phyloP scores from a whole-genome alignment of 2,113 vertebrate genomes.

The Lynx canadensis region DNA sequence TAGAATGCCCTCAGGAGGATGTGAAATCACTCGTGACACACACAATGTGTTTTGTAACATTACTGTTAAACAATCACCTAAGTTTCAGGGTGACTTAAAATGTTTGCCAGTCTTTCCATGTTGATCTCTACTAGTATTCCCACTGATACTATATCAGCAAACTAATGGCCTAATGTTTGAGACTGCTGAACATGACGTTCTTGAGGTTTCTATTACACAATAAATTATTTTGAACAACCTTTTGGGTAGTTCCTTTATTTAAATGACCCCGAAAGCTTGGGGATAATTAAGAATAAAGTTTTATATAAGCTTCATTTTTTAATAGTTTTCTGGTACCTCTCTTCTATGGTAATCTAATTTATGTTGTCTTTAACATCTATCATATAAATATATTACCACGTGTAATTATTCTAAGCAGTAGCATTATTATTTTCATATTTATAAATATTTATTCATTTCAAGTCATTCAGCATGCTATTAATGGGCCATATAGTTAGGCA shows the following conservation, averaged over 20 bases:
- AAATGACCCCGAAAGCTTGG: constrained; percentile 35
- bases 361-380: constrained; percentile 32
- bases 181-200: not conserved
- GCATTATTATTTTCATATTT: constrained; percentile 65
- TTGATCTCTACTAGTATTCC: not conserved
- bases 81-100: constrained; percentile 6
- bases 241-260: not conserved
- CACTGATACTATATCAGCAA: not conserved
- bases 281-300: not conserved
- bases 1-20: not conserved
- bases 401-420: constrained; percentile 48
- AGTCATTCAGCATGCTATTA: constrained; percentile 53
- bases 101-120: constrained; percentile 25
- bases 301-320: constrained; percentile 38
- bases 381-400: constrained; percentile 20
- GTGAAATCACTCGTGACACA: constrained; percentile 19
- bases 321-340: constrained; percentile 44
- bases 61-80: not conserved
- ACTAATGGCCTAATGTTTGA: not conserved
- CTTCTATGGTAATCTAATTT: constrained; percentile 39
- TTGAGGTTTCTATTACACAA: constrained; percentile 48
- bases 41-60: not conserved
- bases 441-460: constrained; percentile 57
- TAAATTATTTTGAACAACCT: constrained; percentile 41
- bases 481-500: not conserved